These are phyloP conservation scores for Zaprionus africanus DNA, from an alignment of 1,140 invertebrate genomes.

Conservation along the genomic window DNA sequence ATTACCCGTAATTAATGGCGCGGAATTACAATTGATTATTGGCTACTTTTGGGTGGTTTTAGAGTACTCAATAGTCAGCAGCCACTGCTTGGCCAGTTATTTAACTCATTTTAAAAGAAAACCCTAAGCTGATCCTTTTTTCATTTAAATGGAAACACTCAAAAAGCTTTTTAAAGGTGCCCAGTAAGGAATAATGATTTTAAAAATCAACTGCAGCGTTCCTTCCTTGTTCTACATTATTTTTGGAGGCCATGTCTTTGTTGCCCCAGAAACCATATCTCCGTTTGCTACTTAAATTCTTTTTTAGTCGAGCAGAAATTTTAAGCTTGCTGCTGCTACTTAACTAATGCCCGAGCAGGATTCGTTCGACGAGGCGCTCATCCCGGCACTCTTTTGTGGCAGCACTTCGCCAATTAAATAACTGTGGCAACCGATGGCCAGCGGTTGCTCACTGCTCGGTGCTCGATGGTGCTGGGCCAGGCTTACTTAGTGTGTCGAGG, in stretches of 20 bases:
- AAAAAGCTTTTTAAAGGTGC: too few species aligned
- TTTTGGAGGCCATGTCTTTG: too few species aligned
- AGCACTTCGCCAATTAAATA: conserved; percentile 64
- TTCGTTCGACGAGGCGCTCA: conserved; percentile 4
- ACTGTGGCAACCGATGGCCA: conserved; percentile 38
- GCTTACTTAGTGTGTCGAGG: conserved; percentile 48
- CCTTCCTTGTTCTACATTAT: not conserved
- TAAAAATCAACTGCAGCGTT: not conserved
- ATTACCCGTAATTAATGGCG: not conserved
- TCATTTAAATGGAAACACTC: not conserved
- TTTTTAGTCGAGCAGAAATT: not conserved
- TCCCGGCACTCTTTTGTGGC: conserved; percentile 21
- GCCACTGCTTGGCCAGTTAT: not conserved
- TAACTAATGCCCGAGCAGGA: conserved; percentile 11
- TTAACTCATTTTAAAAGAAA: not conserved
- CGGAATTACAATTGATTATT: not conserved
- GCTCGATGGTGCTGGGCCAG: conserved; percentile 12
- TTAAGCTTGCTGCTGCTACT: conserved; percentile 21
- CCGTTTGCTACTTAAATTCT: not conserved
- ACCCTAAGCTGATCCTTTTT: not conserved
- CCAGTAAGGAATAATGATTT: not conserved
- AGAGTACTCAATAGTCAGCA: not conserved
- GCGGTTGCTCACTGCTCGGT: not conserved
- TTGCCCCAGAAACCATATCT: not conserved
- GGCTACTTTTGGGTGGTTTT: not conserved